Evolutionary conservation across 2,888 invertebrate genomes (phyloP).

Genomic region (Protophormia terraenovae): DNA sequence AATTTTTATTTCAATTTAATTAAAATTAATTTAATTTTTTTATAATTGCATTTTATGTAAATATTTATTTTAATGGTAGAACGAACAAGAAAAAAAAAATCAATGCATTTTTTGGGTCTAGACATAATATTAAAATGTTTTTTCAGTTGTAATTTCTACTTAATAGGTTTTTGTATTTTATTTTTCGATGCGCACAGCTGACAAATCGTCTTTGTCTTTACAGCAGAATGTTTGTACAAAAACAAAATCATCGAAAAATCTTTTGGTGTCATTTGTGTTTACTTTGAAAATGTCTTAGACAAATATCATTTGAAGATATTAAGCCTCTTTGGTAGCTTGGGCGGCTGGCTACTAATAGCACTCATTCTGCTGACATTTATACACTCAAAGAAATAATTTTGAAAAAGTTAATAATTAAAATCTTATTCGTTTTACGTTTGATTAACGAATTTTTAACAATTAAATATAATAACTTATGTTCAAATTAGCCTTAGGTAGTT

Average conservation of each 20-base stretch:
- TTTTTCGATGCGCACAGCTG: constrained; percentile 39
- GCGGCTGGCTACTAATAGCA: neutral
- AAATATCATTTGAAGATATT: constrained; percentile 47
- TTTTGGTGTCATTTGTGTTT: constrained; percentile 53
- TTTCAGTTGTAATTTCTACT: constrained; percentile 22
- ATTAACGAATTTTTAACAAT: no score
- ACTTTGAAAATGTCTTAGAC: constrained; percentile 38
- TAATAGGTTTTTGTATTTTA: neutral
- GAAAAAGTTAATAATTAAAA: no score
- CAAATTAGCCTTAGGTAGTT: no score
- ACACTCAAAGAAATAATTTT: constrained; percentile 17
- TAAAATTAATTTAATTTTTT: constrained; percentile 18
- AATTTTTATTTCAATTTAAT: constrained; percentile 31
- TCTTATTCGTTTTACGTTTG: no score
- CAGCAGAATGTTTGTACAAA: neutral
- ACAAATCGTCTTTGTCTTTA: constrained; percentile 30
- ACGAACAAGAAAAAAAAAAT: neutral
- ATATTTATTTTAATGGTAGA: neutral
- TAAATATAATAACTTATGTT: no score
- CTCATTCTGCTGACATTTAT: neutral
- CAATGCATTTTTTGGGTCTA: constrained; percentile 32
- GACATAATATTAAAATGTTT: constrained; percentile 34
- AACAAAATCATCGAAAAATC: constrained; percentile 12
- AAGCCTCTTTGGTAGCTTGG: constrained; percentile 14
- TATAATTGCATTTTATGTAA: constrained; percentile 15